Evolutionary conservation across 2,888 invertebrate genomes (phyloP).

Genomic region (Drosophila austrosaltans): DNA sequence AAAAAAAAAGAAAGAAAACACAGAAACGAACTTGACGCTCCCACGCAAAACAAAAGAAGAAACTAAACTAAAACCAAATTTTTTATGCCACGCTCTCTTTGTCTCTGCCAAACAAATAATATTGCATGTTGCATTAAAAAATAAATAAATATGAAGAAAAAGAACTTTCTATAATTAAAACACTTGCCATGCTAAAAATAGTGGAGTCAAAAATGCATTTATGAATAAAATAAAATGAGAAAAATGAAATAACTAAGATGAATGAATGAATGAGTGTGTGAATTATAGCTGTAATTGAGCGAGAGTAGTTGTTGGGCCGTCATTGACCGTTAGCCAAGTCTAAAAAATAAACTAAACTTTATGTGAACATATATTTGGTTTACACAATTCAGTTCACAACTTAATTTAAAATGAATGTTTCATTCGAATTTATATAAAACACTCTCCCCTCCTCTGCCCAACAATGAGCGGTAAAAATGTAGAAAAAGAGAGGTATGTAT

Average conservation of each 20-base stretch:
- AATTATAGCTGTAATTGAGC: conserved; percentile 25
- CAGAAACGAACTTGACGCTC: conserved; percentile 50
- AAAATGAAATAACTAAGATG: conserved; percentile 28
- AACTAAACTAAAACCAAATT: conserved; percentile 17
- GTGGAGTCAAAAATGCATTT: conserved; percentile 62
- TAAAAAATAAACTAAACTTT: too few relatives aligned
- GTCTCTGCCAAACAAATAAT: conserved; percentile 35
- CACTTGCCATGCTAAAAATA: conserved; percentile 61
- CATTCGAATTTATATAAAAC: too few relatives aligned
- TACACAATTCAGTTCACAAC: too few relatives aligned
- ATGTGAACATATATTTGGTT: too few relatives aligned
- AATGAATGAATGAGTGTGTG: conserved; percentile 52
- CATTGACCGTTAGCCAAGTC: conserved; percentile 31
- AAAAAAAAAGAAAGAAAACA: conserved; percentile 10
- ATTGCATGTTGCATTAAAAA: conserved; percentile 71
- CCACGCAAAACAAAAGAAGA: conserved; percentile 42
- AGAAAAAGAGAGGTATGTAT: conserved; percentile 52
- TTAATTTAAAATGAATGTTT: too few relatives aligned
- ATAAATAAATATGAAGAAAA: conserved; percentile 44
- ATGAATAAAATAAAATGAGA: conserved; percentile 62
- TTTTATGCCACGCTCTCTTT: conserved; percentile 48
- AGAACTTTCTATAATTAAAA: conserved; percentile 73
- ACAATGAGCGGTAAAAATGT: conserved; percentile 32
- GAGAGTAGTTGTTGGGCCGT: conserved; percentile 39
- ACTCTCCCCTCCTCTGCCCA: conserved; percentile 17